Percentiles rank a stretch among this genome's conserved stretches.
Conservation (phyloP, 2,797 vertebrate genomes). For the Hylomyscus alleni region DNA sequence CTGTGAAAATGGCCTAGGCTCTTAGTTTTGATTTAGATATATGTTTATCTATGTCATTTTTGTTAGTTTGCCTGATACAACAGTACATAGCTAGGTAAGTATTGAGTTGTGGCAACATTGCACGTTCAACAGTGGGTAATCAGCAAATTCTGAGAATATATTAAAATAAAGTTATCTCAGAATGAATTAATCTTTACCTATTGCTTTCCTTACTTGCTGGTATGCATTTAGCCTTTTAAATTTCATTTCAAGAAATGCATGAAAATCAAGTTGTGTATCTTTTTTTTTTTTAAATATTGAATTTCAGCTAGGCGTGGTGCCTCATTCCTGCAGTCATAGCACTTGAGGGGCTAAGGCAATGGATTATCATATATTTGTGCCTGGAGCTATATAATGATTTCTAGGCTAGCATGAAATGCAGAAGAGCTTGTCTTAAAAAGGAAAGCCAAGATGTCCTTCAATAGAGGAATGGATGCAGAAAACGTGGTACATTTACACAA, state of each 20-base stretch:
- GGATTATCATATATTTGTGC: not conserved
- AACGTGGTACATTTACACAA: too few relatives aligned
- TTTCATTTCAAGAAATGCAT: not conserved
- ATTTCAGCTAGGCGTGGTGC: not conserved
- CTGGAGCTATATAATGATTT: not conserved
- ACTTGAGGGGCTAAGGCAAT: not conserved
- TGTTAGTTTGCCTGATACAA: not conserved
- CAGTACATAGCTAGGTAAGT: not conserved
- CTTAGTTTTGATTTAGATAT: not conserved
- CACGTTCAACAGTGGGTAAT: not conserved
- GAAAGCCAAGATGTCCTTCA: not conserved
- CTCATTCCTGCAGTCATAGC: not conserved
- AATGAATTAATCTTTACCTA: not conserved
- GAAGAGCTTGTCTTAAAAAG: not conserved
- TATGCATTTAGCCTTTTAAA: not conserved
- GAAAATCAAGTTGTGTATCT: not conserved
- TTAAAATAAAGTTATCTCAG: constrained; percentile 11
- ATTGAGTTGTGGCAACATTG: not conserved
- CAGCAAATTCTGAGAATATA: not conserved
- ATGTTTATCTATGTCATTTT: not conserved
- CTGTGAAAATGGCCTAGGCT: not conserved
- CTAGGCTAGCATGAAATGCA: not conserved
- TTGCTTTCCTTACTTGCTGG: not conserved
- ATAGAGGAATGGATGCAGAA: too few relatives aligned
- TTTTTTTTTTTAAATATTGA: not conserved